Conservation (phyloP, 2,888 invertebrate species). For the Trichopria drosophilae region DNA sequence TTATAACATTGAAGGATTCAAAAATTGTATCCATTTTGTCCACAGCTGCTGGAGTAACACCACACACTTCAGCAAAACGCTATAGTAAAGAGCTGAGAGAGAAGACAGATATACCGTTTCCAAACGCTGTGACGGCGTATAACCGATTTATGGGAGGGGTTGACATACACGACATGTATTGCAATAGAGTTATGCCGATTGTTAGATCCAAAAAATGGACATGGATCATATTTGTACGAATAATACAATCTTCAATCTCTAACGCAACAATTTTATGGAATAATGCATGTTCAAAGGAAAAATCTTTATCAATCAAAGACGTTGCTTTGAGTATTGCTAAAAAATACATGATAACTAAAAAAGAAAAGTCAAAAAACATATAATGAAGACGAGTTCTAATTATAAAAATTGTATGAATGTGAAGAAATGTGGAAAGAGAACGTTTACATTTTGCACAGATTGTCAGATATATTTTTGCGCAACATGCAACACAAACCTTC, state of each 20-base stretch:
- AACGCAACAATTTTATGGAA: slow-evolving; percentile 6
- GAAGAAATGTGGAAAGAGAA: too few relatives aligned
- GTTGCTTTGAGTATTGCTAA: neutral
- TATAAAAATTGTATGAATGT: too few relatives aligned
- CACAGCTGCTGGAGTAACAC: slow-evolving; percentile 8
- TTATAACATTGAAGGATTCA: slow-evolving; percentile 8
- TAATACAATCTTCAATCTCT: slow-evolving; percentile 10
- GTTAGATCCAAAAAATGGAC: slow-evolving; percentile 10
- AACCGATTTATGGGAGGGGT: slow-evolving; percentile 1
- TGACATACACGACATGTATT: slow-evolving; percentile 6
- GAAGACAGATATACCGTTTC: neutral
- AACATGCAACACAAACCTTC: too few relatives aligned
- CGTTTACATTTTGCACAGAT: too few relatives aligned
- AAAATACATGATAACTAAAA: slow-evolving; percentile 20
- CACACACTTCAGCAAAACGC: too few relatives aligned
- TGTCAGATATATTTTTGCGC: too few relatives aligned
- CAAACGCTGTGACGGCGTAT: slow-evolving; percentile 1
- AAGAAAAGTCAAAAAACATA: too few relatives aligned
- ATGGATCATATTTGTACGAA: slow-evolving; percentile 3
- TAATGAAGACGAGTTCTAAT: too few relatives aligned
- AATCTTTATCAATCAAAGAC: neutral
- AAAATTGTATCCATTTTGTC: slow-evolving; percentile 4
- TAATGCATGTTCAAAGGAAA: neutral
- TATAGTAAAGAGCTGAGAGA: slow-evolving; percentile 1
- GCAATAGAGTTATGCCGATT: slow-evolving; percentile 3